Conservation (phyloP, 2,888 invertebrate genomes). For the Acanthosoma haemorrhoidale region DNA sequence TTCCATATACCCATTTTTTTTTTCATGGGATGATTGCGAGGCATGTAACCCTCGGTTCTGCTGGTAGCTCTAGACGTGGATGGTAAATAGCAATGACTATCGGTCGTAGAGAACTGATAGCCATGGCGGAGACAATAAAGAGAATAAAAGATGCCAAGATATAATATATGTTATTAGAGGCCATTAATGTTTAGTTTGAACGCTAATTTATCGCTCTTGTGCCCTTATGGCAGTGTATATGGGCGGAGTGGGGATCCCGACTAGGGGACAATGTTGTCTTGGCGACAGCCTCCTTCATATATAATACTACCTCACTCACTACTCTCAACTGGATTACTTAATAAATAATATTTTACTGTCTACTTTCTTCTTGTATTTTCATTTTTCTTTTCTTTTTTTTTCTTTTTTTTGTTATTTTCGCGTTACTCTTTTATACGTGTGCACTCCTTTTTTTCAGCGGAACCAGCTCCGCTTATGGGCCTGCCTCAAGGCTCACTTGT, state of each 20-base stretch:
- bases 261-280: not conserved
- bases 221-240: not conserved
- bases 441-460: not conserved
- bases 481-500: not conserved
- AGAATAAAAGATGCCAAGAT: constrained; percentile 23
- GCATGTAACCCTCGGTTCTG: too few species aligned
- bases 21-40: too few species aligned
- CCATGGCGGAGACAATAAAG: not conserved
- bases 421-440: not conserved
- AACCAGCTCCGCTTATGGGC: not conserved
- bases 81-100: too few species aligned
- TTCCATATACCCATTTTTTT: too few species aligned
- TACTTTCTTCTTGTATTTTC: not conserved
- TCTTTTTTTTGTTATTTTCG: not conserved
- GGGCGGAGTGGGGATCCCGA: too few species aligned
- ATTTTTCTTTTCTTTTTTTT: not conserved
- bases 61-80: too few species aligned
- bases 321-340: not conserved
- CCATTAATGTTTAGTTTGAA: constrained; percentile 19
- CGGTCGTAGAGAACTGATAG: not conserved
- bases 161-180: constrained; percentile 22
- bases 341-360: constrained; percentile 1
- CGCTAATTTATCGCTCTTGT: not conserved
- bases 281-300: too few species aligned
- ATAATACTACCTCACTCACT: too few species aligned